Percentiles rank a stretch among this genome's conserved stretches.
These are phyloP conservation scores for Atractosteus spatula DNA, from an alignment of 2,113 vertebrate genomes.

Conservation along the genomic window DNA sequence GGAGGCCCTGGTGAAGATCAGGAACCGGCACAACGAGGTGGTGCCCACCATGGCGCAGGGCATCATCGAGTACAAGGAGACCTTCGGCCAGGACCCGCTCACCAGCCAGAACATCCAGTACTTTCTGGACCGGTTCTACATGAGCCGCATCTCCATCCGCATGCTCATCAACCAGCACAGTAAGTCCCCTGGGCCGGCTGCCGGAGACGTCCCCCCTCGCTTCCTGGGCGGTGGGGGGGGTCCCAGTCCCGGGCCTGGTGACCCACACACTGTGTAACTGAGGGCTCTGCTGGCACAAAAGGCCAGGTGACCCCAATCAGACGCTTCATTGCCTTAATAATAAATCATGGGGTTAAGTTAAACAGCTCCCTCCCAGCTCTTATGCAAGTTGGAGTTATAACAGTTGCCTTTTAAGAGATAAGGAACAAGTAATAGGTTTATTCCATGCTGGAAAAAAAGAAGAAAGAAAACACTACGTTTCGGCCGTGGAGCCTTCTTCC, in stretches of 20 bases:
- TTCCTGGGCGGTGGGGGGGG: not conserved
- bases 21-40: conserved; percentile 92
- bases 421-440: no score
- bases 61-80: conserved; percentile 86
- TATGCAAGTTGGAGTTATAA: no score
- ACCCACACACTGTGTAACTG: not conserved
- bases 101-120: conserved; percentile 95
- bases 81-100: conserved; percentile 77
- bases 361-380: no score
- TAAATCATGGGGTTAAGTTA: no score
- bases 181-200: conserved; percentile 42
- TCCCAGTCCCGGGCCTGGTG: not conserved
- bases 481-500: no score
- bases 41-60: conserved; percentile 95
- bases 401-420: no score
- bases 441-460: no score
- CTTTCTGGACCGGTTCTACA: conserved; percentile 93
- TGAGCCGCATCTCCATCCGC: conserved; percentile 94
- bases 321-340: no score
- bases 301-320: no score
- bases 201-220: not conserved
- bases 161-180: conserved; percentile 98
- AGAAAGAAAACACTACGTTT: no score
- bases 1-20: conserved; percentile 79
- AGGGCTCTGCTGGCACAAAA: not conserved